phyloP scores from a whole-genome alignment of 2,797 vertebrate species.

The Spatula versicolor region DNA sequence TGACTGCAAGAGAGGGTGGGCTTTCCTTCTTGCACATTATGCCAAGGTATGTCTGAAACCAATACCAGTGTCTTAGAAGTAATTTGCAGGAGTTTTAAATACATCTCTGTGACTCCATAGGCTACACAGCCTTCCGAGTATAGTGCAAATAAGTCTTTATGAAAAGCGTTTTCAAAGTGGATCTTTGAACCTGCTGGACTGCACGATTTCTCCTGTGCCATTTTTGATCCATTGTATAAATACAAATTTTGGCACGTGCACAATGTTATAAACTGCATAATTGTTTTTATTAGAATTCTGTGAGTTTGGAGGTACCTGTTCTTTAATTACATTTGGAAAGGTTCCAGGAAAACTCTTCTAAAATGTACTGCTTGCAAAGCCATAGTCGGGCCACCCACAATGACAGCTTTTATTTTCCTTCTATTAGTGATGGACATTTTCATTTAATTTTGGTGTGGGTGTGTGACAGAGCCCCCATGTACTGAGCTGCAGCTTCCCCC shows the following conservation, averaged over 20 bases:
- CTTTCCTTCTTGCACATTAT: constrained; percentile 39
- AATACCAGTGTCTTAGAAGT: constrained; percentile 34
- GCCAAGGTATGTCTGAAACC: constrained; percentile 46
- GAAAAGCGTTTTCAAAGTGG: constrained; percentile 52
- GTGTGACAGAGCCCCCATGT: constrained; percentile 26
- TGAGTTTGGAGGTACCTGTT: constrained; percentile 80
- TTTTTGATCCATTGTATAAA: constrained; percentile 65
- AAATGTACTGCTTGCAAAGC: constrained; percentile 73
- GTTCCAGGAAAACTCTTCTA: constrained; percentile 76
- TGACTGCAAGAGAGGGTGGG: constrained; percentile 15
- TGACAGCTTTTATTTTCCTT: constrained; percentile 71
- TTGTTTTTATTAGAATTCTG: constrained; percentile 74
- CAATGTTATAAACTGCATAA: constrained; percentile 58
- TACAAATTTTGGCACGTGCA: constrained; percentile 62
- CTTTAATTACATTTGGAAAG: constrained; percentile 78
- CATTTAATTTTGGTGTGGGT: constrained; percentile 53
- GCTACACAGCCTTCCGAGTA: not conserved
- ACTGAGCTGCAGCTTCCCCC: constrained; percentile 40
- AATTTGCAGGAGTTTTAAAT: constrained; percentile 44
- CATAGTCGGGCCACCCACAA: constrained; percentile 80
- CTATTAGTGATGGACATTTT: constrained; percentile 69
- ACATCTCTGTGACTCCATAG: constrained; percentile 26
- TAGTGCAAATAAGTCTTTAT: constrained; percentile 30
- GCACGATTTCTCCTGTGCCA: not conserved
- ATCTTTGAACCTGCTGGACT: constrained; percentile 63